phyloP scores from a whole-genome alignment of 2,113 vertebrate species.

The Lepidothrix coronata region DNA sequence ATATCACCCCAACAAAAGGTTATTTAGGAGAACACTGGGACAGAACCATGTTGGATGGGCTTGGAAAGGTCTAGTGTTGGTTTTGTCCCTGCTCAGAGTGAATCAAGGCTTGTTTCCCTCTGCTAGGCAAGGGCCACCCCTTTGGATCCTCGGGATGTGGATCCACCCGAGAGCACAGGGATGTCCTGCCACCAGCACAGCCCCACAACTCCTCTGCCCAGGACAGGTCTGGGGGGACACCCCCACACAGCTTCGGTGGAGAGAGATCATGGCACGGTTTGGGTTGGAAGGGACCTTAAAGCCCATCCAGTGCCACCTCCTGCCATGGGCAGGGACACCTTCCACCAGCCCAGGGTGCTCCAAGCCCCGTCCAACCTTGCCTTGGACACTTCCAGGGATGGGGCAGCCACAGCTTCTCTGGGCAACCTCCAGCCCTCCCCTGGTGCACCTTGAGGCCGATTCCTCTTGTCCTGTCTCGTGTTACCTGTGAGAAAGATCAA shows the following conservation, averaged over 20 bases:
- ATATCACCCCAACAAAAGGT: neutral
- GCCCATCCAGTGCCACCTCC: neutral
- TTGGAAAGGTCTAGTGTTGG: neutral
- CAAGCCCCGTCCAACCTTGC: neutral
- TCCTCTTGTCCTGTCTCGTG: neutral
- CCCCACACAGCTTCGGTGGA: neutral
- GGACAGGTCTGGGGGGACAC: neutral
- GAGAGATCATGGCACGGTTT: neutral
- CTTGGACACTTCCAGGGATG: neutral
- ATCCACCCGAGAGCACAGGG: neutral
- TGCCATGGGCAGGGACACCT: neutral
- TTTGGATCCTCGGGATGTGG: neutral
- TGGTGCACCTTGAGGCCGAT: neutral
- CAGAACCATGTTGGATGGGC: rapidly evolving
- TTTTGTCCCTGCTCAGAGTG: neutral
- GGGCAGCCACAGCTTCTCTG: neutral
- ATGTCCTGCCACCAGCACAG: neutral
- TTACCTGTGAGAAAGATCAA: neutral
- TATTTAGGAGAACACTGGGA: neutral
- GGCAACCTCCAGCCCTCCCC: neutral
- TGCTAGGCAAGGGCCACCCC: neutral
- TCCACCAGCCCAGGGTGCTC: neutral
- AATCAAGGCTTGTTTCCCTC: neutral
- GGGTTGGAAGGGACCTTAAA: neutral
- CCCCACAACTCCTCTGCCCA: neutral